These are phyloP conservation scores for Drosophila ironensis DNA, from an alignment of 1,140 invertebrate genomes.

Conservation along the genomic window DNA sequence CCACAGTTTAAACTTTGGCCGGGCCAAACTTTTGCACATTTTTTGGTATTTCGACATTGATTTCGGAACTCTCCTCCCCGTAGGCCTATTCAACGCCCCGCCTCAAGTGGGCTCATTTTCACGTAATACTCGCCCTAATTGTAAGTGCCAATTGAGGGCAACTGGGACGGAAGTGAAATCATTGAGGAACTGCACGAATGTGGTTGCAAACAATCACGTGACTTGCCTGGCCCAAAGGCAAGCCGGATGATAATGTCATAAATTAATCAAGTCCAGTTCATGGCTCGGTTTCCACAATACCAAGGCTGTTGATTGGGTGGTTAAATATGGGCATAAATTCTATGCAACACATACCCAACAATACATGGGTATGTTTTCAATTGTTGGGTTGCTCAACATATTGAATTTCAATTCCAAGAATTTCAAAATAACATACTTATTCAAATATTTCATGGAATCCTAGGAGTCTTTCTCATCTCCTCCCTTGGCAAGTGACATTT, in stretches of 20 bases:
- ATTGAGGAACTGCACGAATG: slow-evolving; percentile 25
- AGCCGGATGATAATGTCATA: slow-evolving; percentile 29
- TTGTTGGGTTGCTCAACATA: neutral
- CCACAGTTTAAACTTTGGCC: slow-evolving; percentile 4
- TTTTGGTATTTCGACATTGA: slow-evolving; percentile 17
- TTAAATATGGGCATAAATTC: neutral
- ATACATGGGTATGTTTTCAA: neutral
- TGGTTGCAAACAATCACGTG: slow-evolving; percentile 46
- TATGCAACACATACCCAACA: neutral
- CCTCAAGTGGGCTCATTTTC: slow-evolving; percentile 18
- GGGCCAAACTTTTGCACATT: slow-evolving; percentile 33
- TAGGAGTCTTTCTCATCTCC: no score
- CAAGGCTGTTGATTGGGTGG: slow-evolving; percentile 44
- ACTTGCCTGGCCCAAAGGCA: slow-evolving; percentile 44
- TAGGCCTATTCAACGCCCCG: slow-evolving; percentile 21
- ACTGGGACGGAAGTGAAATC: slow-evolving; percentile 35
- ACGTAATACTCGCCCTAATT: slow-evolving; percentile 25
- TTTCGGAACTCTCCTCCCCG: slow-evolving; percentile 14
- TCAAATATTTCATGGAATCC: no score
- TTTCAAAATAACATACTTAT: no score
- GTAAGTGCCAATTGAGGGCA: slow-evolving; percentile 31
- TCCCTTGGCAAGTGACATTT: no score
- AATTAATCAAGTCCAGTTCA: slow-evolving; percentile 23
- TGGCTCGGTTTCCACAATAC: neutral
- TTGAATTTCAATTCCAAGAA: no score